phyloP scores from a whole-genome alignment of 92 coral and sea anemone species.

The Porites lobata region DNA sequence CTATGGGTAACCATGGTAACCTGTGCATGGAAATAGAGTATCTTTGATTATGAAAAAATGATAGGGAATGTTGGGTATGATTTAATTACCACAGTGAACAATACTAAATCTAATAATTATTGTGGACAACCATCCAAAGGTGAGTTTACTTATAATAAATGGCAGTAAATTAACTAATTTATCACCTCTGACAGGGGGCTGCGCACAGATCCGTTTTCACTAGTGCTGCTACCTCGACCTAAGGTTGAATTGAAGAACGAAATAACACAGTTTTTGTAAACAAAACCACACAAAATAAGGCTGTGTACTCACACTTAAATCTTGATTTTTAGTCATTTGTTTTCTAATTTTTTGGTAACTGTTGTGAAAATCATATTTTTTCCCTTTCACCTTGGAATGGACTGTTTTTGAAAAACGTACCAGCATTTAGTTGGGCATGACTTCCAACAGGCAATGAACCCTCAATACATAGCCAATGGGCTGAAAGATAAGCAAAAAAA shows the following conservation, averaged over 20 bases:
- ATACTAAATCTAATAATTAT: too few species aligned
- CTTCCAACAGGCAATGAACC: slow-evolving; percentile 57
- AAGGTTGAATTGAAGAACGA: background rate
- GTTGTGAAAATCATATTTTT: too few species aligned
- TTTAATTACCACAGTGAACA: too few species aligned
- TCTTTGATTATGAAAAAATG: too few species aligned
- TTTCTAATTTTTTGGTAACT: too few species aligned
- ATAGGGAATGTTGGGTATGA: too few species aligned
- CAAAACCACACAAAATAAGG: background rate
- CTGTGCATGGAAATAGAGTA: too few species aligned
- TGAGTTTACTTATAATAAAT: too few species aligned
- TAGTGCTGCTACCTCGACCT: slow-evolving; percentile 30
- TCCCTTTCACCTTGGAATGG: background rate
- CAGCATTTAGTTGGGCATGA: slow-evolving; percentile 24
- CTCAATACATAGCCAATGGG: slow-evolving; percentile 82
- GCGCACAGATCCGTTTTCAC: slow-evolving; percentile 46
- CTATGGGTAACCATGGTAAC: too few species aligned
- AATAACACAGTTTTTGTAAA: background rate
- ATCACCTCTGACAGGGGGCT: slow-evolving; percentile 65
- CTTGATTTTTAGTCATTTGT: too few species aligned
- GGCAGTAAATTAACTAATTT: background rate
- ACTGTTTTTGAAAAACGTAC: background rate
- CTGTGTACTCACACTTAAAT: too few species aligned
- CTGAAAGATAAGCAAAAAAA: slow-evolving; percentile 35
- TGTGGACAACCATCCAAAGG: too few species aligned